Evolutionary conservation across 1,140 invertebrate species (phyloP), one percentile per base, ranked within the genome.

Genomic region (Thaumatotibia leucotreta): DNA sequence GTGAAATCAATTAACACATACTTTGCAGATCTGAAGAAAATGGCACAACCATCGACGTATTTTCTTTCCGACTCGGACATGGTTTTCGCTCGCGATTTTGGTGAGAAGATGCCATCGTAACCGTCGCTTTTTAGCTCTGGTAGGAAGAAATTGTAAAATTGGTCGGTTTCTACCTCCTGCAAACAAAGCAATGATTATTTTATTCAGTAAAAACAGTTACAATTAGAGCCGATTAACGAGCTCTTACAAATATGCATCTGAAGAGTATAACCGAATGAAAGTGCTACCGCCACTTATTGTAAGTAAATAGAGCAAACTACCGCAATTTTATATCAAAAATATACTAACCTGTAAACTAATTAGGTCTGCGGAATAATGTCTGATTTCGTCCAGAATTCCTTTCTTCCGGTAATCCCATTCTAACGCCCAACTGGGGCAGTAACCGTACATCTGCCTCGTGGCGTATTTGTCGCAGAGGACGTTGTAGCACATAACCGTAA

Each of bases 401-500:
- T 99, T 99, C 92, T 99, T 98, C 52, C 99, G 93, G 92, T 99
- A 99, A 71, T 99, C 97, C 99, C 99, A 99, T 83, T 97, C 96
- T 10, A 99, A 92, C 22, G 98, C 98, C 98, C 98, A 99, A 70
- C 96, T 96, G 1, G 98, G 98, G 91, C 98, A 99, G 89, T 99
- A 99, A 68, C 97, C 98, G 91, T 99, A 99, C 95, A 98, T 98
- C 86, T 98, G 97, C 75, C 98, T 91, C 14, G 98, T 99, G 23
- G 98, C 98, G 82, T 99, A 99, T 91, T 99, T 99, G 92, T 99
- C 98, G 92, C 99, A 99, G 64, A 99, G 93, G 63, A 99, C 98
- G 92, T 99, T 99, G 93, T 99, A 99, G 92, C 98, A 99, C 97
- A 99, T 99, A 68, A 99, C 98, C 62, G 98, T 99, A 92, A 99